A percentile compares a stretch with the other conserved stretches of the same genome.
Conservation (phyloP, 2,797 vertebrate genomes). For the Falco naumanni region DNA sequence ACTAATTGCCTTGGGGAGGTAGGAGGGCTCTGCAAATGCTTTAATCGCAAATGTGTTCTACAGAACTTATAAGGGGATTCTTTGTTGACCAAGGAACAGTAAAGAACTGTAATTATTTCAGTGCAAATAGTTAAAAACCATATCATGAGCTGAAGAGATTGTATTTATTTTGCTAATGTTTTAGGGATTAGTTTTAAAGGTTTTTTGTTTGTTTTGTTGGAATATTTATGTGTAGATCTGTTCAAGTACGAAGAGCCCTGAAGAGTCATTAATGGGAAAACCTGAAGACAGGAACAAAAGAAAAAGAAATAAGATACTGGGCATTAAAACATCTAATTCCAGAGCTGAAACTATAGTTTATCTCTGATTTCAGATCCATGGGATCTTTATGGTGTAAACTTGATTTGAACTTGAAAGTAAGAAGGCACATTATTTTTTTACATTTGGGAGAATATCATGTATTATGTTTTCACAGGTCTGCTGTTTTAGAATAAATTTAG, state of each 20-base stretch:
- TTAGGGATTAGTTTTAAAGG: not conserved
- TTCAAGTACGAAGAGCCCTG: not conserved
- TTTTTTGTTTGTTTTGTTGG: not conserved
- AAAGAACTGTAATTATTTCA: not conserved
- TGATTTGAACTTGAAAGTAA: conserved; percentile 18
- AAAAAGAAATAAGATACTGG: not conserved
- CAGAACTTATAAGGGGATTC: not conserved
- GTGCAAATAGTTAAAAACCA: not conserved
- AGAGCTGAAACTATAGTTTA: not conserved
- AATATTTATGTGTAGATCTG: not conserved
- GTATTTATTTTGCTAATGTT: not conserved
- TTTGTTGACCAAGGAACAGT: not conserved
- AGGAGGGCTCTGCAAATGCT: not conserved
- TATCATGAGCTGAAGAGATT: not conserved
- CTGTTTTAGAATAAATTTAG: not conserved
- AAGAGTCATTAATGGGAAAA: not conserved
- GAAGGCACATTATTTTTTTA: not conserved
- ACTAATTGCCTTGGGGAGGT: not conserved
- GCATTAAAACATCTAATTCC: not conserved
- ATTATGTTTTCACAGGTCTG: conserved; percentile 15
- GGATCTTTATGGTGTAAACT: not conserved
- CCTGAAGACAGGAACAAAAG: not conserved
- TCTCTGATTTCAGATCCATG: not conserved
- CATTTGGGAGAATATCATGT: not conserved
- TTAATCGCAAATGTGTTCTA: not conserved